Evolutionary conservation across 2,113 vertebrate genomes (phyloP).

Genomic region (Lichenostomus cassidix): DNA sequence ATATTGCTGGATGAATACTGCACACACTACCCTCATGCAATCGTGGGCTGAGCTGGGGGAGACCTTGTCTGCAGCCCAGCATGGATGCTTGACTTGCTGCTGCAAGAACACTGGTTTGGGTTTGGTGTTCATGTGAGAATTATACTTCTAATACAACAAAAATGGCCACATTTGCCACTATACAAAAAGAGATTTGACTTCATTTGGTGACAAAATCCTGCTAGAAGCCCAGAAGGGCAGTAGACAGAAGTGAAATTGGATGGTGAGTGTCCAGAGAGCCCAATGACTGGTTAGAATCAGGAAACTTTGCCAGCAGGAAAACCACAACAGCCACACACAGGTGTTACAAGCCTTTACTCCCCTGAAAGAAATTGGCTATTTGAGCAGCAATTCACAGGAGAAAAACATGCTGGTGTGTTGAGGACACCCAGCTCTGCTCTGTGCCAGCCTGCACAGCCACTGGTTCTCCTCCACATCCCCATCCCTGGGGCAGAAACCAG

Average conservation of each 20-base stretch:
- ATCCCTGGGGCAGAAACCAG: not conserved
- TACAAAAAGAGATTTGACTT: not conserved
- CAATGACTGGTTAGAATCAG: not conserved
- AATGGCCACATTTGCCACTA: not conserved
- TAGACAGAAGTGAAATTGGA: not conserved
- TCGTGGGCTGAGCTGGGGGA: not conserved
- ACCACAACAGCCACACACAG: not conserved
- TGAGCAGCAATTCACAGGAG: not conserved
- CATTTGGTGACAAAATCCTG: not conserved
- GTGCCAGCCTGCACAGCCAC: not conserved
- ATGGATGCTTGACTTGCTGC: rapidly evolving
- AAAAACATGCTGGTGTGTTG: not conserved
- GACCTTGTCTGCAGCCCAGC: not conserved
- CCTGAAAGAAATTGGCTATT: not conserved
- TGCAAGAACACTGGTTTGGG: not conserved
- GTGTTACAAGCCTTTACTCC: not conserved
- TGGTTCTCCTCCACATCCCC: not conserved
- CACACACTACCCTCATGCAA: not conserved
- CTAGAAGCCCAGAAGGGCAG: not conserved
- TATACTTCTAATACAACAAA: not conserved
- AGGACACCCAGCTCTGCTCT: not conserved
- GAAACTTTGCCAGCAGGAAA: not conserved
- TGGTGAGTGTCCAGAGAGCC: not conserved
- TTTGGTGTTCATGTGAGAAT: not conserved
- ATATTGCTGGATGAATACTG: not conserved